Base-by-base conservation (phyloP, 2,113 vertebrate species). In the Todiramphus chloris region DNA sequence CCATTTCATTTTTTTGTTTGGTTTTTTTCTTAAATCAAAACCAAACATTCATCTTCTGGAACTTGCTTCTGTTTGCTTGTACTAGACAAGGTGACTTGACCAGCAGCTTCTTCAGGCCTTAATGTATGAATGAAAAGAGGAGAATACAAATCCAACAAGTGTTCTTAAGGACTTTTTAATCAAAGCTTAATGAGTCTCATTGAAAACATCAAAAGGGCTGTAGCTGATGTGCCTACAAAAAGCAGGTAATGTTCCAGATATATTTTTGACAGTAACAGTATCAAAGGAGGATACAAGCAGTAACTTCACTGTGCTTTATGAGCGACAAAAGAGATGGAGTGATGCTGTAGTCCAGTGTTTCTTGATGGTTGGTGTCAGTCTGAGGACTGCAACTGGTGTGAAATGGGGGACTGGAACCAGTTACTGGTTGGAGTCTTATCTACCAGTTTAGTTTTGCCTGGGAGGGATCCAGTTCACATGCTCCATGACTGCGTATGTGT, bases 401-500 rank as follows among this genome's bases (percentile, higher is more conserved):
- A 86, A 21, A 0, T 1, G 24, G 25, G 7, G 16, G 6, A 13
- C 9, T 1, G 2, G 10, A 55, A 9, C 14, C 8, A 5, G 5
- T 50, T 39, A 1, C 2, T 18, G 13, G 6, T 24, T 44, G 43
- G 46, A 66, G 11, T 41, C 27, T 63, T 0, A 14, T 82, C 51
- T 56, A 2, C n/a, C 1, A 2, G 13, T n/a, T 55, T 46, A 9
- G 20, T 50, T 84, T 50, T 55, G n/a, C 66, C 11, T 12, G 46
- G 37, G 27, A 35, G 8, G 9, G 55, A 23, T 37, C 28, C 3
- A 14, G 1, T n/a, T 35, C 3, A 1, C 0, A 0, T 13, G 5
- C 5, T 41, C 16, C 3, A 13, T 15, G 35, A 4, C 17, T 10
- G 3, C 2, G 0, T 7, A 7, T 33, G 16, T 0, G 0, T 9